Evolutionary conservation across 2,113 vertebrate genomes (phyloP).

Genomic region (Anoplopoma fimbria): DNA sequence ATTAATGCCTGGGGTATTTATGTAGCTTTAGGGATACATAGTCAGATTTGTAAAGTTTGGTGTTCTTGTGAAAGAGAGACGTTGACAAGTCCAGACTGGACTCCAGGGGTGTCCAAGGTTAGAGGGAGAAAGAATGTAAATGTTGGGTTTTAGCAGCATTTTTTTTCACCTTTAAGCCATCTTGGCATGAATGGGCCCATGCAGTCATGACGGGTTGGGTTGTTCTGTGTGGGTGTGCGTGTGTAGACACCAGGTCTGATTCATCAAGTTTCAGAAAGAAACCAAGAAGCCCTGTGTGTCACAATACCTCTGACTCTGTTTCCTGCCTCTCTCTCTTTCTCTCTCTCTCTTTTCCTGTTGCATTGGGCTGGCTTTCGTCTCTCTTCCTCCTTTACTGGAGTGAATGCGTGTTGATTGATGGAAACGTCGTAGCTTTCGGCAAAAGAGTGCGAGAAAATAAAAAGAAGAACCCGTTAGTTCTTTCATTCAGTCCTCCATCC

Average conservation of each 20-base stretch:
- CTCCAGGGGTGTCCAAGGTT: conserved; percentile 29
- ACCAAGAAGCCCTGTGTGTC: conserved; percentile 68
- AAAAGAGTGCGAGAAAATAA: conserved; percentile 11
- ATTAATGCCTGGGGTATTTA: background rate
- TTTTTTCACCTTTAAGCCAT: conserved; percentile 33
- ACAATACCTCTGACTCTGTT: conserved; percentile 67
- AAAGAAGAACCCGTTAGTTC: conserved; percentile 27
- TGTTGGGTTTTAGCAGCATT: conserved; percentile 46
- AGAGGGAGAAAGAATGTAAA: conserved; percentile 51
- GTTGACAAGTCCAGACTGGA: conserved; percentile 57
- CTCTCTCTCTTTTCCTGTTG: conserved; percentile 36
- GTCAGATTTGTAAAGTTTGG: conserved; percentile 12
- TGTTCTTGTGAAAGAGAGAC: conserved; percentile 1
- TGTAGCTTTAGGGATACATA: background rate
- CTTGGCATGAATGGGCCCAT: conserved; percentile 30
- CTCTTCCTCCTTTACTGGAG: conserved; percentile 46
- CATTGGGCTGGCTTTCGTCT: conserved; percentile 46
- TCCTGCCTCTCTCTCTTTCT: conserved; percentile 43
- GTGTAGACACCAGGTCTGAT: conserved; percentile 66
- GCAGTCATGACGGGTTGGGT: conserved; percentile 4
- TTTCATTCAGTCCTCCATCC: background rate
- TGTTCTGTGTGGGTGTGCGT: conserved; percentile 22
- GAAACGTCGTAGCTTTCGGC: conserved; percentile 22
- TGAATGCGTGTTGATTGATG: conserved; percentile 56
- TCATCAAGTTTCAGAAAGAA: conserved; percentile 77